Evolutionary conservation across 2,888 invertebrate species (phyloP), one percentile per base, ranked within the genome.

Genomic region (Microctonus brassicae): DNA sequence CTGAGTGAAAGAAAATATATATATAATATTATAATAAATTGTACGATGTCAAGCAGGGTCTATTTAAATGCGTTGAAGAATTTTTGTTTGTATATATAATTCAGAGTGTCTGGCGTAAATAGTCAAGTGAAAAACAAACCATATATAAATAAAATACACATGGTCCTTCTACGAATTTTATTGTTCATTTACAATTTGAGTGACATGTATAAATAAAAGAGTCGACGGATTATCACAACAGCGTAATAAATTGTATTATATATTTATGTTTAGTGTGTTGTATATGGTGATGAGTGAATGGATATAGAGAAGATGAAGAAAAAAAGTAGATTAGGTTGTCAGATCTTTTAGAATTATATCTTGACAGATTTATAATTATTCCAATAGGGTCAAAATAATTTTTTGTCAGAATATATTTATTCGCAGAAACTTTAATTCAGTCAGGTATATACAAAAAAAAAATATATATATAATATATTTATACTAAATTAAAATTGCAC

Each of bases 121-220:
- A 62, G 36, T 62, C 36, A 62, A n/a, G 36, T 62, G 62, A 22
- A 36, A 55, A 55, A 55, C 22, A 5, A 26, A n/a, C n/a, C 9
- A n/a, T 39, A 39, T 39, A 39, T 39, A 20, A 5, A 17, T 17
- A 20, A 47, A 5, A 29, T 29, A 60, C n/a, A 60, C 10, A 34
- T 22, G 9, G 42, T 39, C 62, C 62, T 64, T 64, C 63, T 64
- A 17, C 24, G 63, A 64, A 64, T 64, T 64, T 64, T 33, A 52
- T 64, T 52, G 63, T 69, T 62, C 63, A 47, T 57, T 61, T 53
- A 62, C 64, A 63, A 17, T 53, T 53, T 67, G 66, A 58, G 62
- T 57, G 55, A 64, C 52, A 52, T 64, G 17, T 47, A 47, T 47
- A 47, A 47, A 64, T 33, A 39, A 64, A 47, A 71, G 42, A 53